Evolutionary conservation across 2,888 invertebrate species (phyloP), one percentile per base, ranked within the genome.

Genomic region (Ashinkailepas kermadecensis): DNA sequence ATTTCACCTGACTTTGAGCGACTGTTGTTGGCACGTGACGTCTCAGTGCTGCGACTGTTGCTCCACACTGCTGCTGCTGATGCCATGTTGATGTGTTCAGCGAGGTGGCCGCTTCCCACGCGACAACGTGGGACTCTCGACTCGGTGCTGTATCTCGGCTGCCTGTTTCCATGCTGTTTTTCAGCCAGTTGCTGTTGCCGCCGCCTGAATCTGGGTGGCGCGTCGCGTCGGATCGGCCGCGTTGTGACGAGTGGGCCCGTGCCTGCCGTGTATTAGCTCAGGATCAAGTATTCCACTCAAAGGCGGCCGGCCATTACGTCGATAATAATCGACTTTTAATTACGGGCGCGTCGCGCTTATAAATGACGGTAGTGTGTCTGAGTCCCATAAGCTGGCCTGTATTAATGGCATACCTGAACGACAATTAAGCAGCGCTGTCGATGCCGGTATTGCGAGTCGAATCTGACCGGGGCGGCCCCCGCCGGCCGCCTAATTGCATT

Each of bases 271-370:
- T n/a, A 56, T 70, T 56, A 54, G 54, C 74, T 21, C 54, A 9
- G 12, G 54, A 74, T 56, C 1, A 21, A 56, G 18, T 21, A 9
- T 15, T 9, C 70, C 23, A 15, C 70, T 70, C 70, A 65, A 23
- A 70, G 15, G 54, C 74, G 2, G 54, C 21, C 74, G 15, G 56
- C 56, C 13, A 74, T 74, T 74, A 74, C 74, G 74, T 74, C 74
- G 54, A 56, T 74, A 54, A 74, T 74, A 74, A 74, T 74, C 74
- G 74, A 56, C 74, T 56, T 74, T 74, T 74, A 74, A 74, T 74
- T 74, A 74, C 74, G 23, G 74, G 54, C 54, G 74, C 74, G 74
- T 56, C 74, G 10, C 56, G 54, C 74, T 74, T 74, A 56, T 74
- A 54, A 74, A 74, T 74, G 74, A 56, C 74, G 3, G 13, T 70